Evolutionary conservation across 2,797 vertebrate genomes (phyloP), one percentile per base, ranked within the genome.

Genomic region (Neosilurus mollespiculum): DNA sequence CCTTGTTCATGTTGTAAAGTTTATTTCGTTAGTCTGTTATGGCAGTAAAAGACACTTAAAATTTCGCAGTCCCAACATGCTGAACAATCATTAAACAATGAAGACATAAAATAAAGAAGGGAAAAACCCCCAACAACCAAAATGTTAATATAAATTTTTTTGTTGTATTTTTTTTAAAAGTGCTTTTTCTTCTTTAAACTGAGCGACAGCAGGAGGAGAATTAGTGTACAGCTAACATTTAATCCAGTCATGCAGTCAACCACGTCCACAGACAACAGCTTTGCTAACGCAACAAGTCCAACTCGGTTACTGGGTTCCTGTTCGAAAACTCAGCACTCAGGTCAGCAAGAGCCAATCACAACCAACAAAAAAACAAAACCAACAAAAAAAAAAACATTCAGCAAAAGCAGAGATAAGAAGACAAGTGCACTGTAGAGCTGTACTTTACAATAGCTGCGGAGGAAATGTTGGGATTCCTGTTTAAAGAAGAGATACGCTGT

Each of bases 11-110:
- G 65, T 84, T 92, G 93, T 93, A 95, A 95, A 94, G 94, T 98
- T 98, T 97, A 97, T 97, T 98, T 92, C 92, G 91, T 91, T 92
- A 95, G 95, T 96, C 92, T 90, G 95, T 96, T 91, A 95, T 94
- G 94, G 96, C 96, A 96, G 96, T 95, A 94, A 95, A 96, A 96
- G 96, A 97, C 96, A 96, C 94, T 95, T 96, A 97, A 94, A 96
- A 95, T 94, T 92, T 94, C 95, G 95, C 96, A 95, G 95, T 96
- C 96, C 93, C 95, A 95, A 97, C 98, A 99, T 99, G 98, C 98
- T 97, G 95, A 96, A 97, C 93, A 95, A 97, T 96, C 96, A 92
- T 88, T 90, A 77, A 96, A 96, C 94, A 95, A 81, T 82, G 93
- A 93, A 93, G 92, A 95, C 93, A 88, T 90, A 78, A 92, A 94